Evolutionary conservation across 2,888 invertebrate species (phyloP).

Genomic region (Thalpophila matura): DNA sequence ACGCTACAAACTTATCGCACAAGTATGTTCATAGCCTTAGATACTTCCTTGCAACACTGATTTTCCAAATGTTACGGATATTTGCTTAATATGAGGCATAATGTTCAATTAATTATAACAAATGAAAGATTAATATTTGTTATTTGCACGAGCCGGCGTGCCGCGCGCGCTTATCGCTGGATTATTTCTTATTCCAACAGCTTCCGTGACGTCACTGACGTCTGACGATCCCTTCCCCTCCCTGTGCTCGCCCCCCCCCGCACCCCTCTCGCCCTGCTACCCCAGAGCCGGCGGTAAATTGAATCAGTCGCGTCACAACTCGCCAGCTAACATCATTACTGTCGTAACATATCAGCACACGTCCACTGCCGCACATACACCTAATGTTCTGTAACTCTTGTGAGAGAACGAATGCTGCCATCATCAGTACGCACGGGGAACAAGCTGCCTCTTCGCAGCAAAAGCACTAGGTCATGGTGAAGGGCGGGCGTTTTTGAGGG

Average conservation of each 20-base stretch:
- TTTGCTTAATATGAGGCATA: constrained; percentile 1
- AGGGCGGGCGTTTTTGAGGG: too few species aligned
- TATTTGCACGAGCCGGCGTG: constrained; percentile 26
- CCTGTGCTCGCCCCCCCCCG: neutral
- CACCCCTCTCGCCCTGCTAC: neutral
- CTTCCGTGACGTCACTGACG: constrained; percentile 21
- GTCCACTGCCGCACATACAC: neutral
- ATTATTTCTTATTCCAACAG: constrained; percentile 26
- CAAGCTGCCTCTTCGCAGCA: too few species aligned
- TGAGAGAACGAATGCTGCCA: neutral
- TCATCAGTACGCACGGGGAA: too few species aligned
- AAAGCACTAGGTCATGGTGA: too few species aligned
- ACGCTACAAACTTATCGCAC: too few species aligned
- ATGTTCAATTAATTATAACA: constrained; percentile 19
- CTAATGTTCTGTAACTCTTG: neutral
- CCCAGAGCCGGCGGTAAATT: constrained; percentile 1
- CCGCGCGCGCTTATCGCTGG: constrained; percentile 22
- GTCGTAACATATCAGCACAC: constrained; percentile 1
- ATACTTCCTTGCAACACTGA: neutral
- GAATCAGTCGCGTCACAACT: constrained; percentile 10
- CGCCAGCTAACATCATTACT: constrained; percentile 13
- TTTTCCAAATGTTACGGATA: neutral
- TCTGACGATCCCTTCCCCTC: neutral
- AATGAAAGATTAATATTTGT: constrained; percentile 23
- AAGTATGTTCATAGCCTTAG: too few species aligned